These are phyloP conservation scores for Bombus pascuorum DNA, from an alignment of 1,140 invertebrate genomes.

Conservation along the genomic window DNA sequence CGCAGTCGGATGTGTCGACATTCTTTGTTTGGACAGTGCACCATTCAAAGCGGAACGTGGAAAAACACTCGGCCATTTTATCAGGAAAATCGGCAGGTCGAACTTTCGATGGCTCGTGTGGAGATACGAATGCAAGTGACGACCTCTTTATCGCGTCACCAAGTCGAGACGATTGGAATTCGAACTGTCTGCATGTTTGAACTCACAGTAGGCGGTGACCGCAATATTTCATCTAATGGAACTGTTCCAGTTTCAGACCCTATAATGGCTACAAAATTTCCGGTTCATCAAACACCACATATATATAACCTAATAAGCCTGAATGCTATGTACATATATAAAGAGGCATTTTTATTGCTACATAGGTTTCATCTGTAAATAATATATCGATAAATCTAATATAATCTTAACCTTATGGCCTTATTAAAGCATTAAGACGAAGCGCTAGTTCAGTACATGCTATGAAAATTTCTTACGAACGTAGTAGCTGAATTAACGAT, in stretches of 20 bases:
- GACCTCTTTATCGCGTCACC: conserved; percentile 1
- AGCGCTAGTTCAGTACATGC: too few species aligned
- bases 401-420: too few species aligned
- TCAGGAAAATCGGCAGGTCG: background rate
- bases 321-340: background rate
- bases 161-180: background rate
- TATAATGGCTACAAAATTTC: background rate
- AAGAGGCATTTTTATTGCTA: too few species aligned
- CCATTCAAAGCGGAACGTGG: background rate
- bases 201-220: background rate
- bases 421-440: too few species aligned
- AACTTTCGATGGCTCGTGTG: background rate
- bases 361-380: too few species aligned
- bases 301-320: background rate
- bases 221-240: background rate
- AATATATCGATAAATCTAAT: too few species aligned
- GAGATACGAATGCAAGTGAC: background rate
- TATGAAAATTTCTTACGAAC: too few species aligned
- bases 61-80: conserved; percentile 22
- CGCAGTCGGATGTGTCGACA: background rate
- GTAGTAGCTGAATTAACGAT: too few species aligned
- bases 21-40: background rate
- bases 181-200: background rate
- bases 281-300: background rate
- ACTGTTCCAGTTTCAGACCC: background rate